Base-by-base conservation (phyloP, 2,888 invertebrate genomes). In the Itoplectis maculator region DNA sequence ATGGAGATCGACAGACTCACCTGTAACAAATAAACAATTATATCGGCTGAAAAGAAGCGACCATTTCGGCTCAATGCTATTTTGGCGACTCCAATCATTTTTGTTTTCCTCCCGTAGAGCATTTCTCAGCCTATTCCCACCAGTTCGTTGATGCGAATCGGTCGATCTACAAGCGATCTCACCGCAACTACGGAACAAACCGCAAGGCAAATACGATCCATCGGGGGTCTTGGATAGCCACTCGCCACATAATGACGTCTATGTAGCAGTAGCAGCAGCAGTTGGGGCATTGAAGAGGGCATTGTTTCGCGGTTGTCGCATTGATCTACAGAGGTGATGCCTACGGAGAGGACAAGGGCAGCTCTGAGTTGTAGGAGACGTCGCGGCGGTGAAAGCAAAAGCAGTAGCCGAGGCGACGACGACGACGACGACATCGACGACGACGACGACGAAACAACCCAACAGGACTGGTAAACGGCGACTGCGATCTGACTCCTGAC, bases 1-100 rank as follows among this genome's bases (percentile, higher is more conserved):
- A 98, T 98, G 92, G 97, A 98, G 94, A 98, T 98, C 91, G 98
- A 98, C 93, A 99, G 95, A 93, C 98, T 98, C 94, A 99, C 99
- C 95, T 94, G 87, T 2, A 82, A 81, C 42, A 15, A 8, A 37
- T 63, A 47, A 15, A 35, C 49, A 61, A 47, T 29, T 29, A 29
- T 49, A 65, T 63, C 8, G 45, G 72, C 63, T 70, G 47, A 63
- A 68, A 20, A 23, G n/a, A n/a, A n/a, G n/a, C n/a, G n/a, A n/a
- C n/a, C 29, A 15, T n/a, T 37, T 35, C 47, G 2, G n/a, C 11
- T 18, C 11, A n/a, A 59, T 23, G n/a, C n/a, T n/a, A n/a, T n/a
- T n/a, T n/a, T n/a, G n/a, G n/a, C n/a, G n/a, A n/a, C n/a, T n/a
- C n/a, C n/a, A n/a, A n/a, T n/a, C n/a, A n/a, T n/a, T n/a, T n/a